Evolutionary conservation across 2,888 invertebrate species (phyloP).

Genomic region (Mylabris sibirica): DNA sequence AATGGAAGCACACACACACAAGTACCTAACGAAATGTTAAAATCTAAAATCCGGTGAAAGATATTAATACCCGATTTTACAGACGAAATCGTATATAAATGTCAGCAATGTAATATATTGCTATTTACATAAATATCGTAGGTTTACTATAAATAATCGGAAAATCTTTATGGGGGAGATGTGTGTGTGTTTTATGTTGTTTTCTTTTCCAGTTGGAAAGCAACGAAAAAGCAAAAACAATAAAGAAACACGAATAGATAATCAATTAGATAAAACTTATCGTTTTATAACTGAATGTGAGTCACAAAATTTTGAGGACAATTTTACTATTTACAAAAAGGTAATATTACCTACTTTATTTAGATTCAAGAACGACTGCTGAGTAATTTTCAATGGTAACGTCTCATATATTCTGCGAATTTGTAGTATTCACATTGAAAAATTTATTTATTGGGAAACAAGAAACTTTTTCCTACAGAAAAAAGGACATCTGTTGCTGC

Average conservation of each 20-base stretch:
- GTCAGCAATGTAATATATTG: constrained; percentile 29
- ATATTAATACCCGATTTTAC: constrained; percentile 30
- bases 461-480: no score
- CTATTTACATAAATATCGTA: constrained; percentile 33
- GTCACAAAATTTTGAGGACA: not conserved
- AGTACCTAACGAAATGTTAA: constrained; percentile 23
- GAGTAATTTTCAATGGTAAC: no score
- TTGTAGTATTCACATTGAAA: no score
- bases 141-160: constrained; percentile 30
- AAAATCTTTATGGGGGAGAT: constrained; percentile 25
- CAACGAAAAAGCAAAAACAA: not conserved
- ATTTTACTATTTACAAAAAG: no score
- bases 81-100: constrained; percentile 27
- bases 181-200: constrained; percentile 2
- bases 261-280: not conserved
- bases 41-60: constrained; percentile 25
- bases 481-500: no score
- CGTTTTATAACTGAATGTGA: not conserved
- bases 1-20: no score
- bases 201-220: not conserved
- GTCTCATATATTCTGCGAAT: no score
- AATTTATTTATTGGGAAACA: no score
- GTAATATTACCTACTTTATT: no score
- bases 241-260: not conserved
- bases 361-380: no score